A percentile compares a stretch with the other conserved stretches of the same genome.
phyloP scores from a whole-genome alignment of 92 coral and sea anemone species.

The Montipora capitata region DNA sequence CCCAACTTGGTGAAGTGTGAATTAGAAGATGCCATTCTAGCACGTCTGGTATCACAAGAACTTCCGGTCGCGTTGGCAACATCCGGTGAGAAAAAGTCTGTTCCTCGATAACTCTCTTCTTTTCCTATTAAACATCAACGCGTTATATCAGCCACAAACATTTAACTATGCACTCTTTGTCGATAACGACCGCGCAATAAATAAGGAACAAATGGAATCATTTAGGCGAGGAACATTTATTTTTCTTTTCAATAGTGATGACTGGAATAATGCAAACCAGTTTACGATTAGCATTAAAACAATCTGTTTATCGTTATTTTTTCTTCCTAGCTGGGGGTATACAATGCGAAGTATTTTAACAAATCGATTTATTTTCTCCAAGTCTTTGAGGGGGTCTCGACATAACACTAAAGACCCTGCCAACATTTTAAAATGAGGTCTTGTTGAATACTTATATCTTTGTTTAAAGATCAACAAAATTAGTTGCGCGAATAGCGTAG shows the following conservation, averaged over 20 bases:
- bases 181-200: not conserved
- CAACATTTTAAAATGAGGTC: not conserved
- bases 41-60: conserved; percentile 8
- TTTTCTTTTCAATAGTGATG: not conserved
- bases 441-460: not conserved
- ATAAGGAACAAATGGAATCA: not conserved
- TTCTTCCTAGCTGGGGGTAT: conserved; percentile 8
- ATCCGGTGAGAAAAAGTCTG: conserved; percentile 12
- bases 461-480: not conserved
- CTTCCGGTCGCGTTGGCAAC: conserved; percentile 41
- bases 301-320: conserved; percentile 12
- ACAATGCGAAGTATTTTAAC: conserved; percentile 49
- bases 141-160: conserved; percentile 19
- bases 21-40: not conserved
- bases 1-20: too few species aligned
- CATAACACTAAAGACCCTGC: conserved; percentile 27
- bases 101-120: not conserved
- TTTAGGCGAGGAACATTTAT: not conserved
- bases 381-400: conserved; percentile 63
- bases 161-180: conserved; percentile 7
- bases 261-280: not conserved
- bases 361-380: conserved; percentile 63
- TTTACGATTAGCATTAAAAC: not conserved
- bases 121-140: conserved; percentile 9
- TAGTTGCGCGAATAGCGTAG: too few species aligned